Evolutionary conservation across 2,113 vertebrate genomes (phyloP), one percentile per base, ranked within the genome.

Genomic region (Syngnathus floridae): DNA sequence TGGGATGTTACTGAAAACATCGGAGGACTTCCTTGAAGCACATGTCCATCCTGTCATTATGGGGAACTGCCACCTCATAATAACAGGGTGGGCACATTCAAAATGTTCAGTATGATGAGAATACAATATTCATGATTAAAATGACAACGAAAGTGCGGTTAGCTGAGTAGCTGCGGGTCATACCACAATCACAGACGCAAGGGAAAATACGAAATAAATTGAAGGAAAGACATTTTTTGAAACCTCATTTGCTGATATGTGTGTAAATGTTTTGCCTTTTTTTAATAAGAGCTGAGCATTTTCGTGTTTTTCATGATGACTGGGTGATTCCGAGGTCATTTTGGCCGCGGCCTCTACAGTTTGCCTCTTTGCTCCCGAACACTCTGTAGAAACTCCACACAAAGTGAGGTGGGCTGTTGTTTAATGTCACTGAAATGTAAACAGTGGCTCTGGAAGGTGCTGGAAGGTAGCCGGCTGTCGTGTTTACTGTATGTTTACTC

Each of bases 381-480:
- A 57, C 36, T 38, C 17, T 51, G 21, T 52, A 48, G 75, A 72
- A 74, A 64, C 37, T 59, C 45, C 60, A 69, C 57, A 57, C 48
- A 70, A 70, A 74, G 56, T 17, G 2, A 54, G 69, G 40, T n/a
- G 21, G 22, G 4, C 31, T 65, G 48, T 41, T 62, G 36, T 56
- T 38, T 68, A 78, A 76, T 57, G 74, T 78, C 61, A 72, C 51
- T 79, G 61, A 80, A 80, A 70, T 65, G 52, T 71, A 71, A 79
- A 78, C 22, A 68, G 51, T n/a, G 54, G 22, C 40, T 48, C 38
- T 21, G 14, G 21, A 54, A 17, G 19, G 49, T 57, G 65, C 31
- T 12, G 36, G n/a, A 62, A 62, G 48, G 52, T 35, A 5, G 31
- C 55, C 13, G 13, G 16, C n/a, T 40, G 11, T 17, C 14, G 4